Base-by-base conservation (phyloP, 2,888 invertebrate species). In the Polydrusus tereticollis region DNA sequence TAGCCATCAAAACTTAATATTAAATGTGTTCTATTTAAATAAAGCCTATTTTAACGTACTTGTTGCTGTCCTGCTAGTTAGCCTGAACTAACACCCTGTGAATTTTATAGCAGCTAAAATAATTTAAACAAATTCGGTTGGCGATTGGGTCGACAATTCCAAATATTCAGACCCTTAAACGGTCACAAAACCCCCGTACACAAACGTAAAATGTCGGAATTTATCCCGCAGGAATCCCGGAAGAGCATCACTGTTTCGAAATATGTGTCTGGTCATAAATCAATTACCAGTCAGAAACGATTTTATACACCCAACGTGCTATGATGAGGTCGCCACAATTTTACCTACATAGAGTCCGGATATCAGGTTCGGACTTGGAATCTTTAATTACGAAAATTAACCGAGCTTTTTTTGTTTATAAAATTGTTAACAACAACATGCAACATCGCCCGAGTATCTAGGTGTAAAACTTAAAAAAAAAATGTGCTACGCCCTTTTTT, bases 221-320 rank as follows among this genome's bases (percentile, higher is more conserved):
- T 47, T 64, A 50, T 64, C 55, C 55, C 64, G 41, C 55, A 64
- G 55, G 55, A 64, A 52, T 68, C 60, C 68, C 38, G 68, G 60
- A 68, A 59, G 60, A 60, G 68, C 59, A 59, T 47, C 59, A 59
- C 43, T 60, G 60, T 68, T 68, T 68, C 23, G 50, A 68, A 59
- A 68, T 60, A 59, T 60, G 59, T 60, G 38, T 50, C 26, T 50
- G 47, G 60, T 68, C 50, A 68, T 68, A 68, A 68, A 68, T 68
- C 68, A 68, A 68, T 68, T 68, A 68, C 38, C 68, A 58, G 45
- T 66, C 55, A 33, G 57, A 66, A 58, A 55, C 45, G 66, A 20
- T 29, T 63, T 47, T 63, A 36, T 50, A 63, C 47, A 33, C 23
- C 23, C 18, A 41, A 45, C 47, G 36, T 33, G 20, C 63, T 47